A percentile compares a stretch with the other conserved stretches of the same genome.
Conservation (phyloP, 2,888 invertebrate species). For the Agriopis leucophaearia region DNA sequence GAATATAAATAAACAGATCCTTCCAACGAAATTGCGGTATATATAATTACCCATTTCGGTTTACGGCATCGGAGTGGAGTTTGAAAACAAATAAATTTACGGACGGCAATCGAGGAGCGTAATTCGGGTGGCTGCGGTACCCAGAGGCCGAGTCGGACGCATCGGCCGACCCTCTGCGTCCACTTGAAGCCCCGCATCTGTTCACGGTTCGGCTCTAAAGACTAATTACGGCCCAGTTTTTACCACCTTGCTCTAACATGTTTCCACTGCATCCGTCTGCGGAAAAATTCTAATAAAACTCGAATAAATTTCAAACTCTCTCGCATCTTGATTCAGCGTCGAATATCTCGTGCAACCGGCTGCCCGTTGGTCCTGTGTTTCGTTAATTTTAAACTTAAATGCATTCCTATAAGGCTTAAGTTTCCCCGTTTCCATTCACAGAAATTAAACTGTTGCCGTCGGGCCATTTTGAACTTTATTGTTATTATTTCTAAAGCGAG, state of each 20-base stretch:
- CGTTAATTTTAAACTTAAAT: conserved; percentile 63
- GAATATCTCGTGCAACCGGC: conserved; percentile 54
- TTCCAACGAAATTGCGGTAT: conserved; percentile 29
- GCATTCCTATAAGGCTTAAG: conserved; percentile 58
- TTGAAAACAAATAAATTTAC: conserved; percentile 53
- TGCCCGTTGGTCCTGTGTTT: conserved; percentile 44
- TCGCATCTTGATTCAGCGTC: conserved; percentile 59
- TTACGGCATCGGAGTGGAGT: conserved; percentile 37
- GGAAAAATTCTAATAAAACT: conserved; percentile 60
- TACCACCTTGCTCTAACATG: conserved; percentile 70
- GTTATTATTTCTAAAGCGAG: conserved; percentile 48
- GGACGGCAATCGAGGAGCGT: conserved; percentile 52
- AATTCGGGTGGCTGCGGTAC: conserved; percentile 49
- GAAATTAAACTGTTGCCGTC: conserved; percentile 56
- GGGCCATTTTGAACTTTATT: conserved; percentile 61
- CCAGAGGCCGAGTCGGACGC: conserved; percentile 50
- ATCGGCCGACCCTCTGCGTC: conserved; percentile 52
- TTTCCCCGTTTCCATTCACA: conserved; percentile 53
- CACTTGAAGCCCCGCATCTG: conserved; percentile 50
- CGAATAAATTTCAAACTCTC: conserved; percentile 61
- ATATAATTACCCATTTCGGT: conserved; percentile 44
- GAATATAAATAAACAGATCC: conserved; percentile 27
- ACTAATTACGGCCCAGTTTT: conserved; percentile 80
- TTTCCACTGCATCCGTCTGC: conserved; percentile 63
- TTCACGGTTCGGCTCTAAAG: conserved; percentile 74